Conservation (phyloP, 2,113 vertebrate genomes). For the Cyprinus carpio region DNA sequence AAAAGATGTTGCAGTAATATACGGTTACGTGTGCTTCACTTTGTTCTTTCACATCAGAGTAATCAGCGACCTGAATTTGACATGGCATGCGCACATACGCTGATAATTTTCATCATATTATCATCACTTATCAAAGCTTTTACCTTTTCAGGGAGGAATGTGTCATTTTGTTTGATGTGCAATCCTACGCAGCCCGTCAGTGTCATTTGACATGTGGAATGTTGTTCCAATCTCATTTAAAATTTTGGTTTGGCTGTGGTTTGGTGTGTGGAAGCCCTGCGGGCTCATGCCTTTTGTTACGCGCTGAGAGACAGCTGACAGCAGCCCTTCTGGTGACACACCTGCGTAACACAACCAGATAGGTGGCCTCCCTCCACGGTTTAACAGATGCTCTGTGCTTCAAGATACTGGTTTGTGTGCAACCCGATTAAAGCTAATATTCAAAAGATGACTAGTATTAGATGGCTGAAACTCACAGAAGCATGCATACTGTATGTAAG, state of each 20-base stretch:
- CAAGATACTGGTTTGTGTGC: neutral
- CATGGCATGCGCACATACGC: neutral
- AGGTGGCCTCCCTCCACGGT: neutral
- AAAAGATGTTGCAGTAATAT: neutral
- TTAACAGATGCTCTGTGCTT: conserved; percentile 3
- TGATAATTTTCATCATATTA: conserved; percentile 1
- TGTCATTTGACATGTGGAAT: conserved; percentile 12
- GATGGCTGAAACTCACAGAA: neutral
- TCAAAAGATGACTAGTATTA: neutral
- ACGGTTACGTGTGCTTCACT: neutral
- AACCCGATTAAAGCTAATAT: too few relatives aligned
- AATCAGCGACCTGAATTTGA: conserved; percentile 29
- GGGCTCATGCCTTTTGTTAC: conserved; percentile 51
- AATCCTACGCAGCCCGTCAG: neutral
- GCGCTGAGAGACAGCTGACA: conserved; percentile 54
- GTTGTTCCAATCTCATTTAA: neutral
- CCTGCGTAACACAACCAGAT: conserved; percentile 58
- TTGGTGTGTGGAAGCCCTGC: neutral
- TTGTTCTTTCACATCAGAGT: conserved; percentile 9
- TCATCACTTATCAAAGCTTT: neutral
- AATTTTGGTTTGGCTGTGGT: neutral
- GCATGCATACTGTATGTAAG: neutral
- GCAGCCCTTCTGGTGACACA: conserved; percentile 58
- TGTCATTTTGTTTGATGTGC: neutral
- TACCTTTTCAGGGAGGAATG: neutral